phyloP scores from a whole-genome alignment of 2,888 invertebrate species.

The Sceliomorpha sp. region DNA sequence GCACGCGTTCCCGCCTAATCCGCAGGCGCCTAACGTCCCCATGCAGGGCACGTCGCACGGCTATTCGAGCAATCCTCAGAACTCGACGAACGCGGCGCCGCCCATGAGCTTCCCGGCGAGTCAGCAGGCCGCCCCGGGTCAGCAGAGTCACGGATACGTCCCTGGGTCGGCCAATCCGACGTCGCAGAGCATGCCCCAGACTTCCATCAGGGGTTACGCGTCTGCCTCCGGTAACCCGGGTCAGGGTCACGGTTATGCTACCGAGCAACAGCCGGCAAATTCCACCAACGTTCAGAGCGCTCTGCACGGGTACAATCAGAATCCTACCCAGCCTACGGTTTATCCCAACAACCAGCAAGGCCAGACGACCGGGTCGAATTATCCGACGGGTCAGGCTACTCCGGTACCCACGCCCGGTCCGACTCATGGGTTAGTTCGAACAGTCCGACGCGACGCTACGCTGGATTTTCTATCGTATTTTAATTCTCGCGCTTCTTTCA shows the following conservation, averaged over 20 bases:
- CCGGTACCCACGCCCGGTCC: background rate
- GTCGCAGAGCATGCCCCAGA: conserved; percentile 61
- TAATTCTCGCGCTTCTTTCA: conserved; percentile 22
- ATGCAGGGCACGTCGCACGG: conserved; percentile 48
- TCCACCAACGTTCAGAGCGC: conserved; percentile 56
- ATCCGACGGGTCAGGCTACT: conserved; percentile 34
- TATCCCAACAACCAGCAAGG: conserved; percentile 30
- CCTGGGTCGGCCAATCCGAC: conserved; percentile 19
- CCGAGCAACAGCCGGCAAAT: conserved; percentile 36
- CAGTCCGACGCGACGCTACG: no score
- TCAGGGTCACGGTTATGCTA: conserved; percentile 23
- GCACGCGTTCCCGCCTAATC: conserved; percentile 20
- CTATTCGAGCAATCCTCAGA: conserved; percentile 37
- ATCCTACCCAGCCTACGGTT: conserved; percentile 5
- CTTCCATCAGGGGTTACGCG: conserved; percentile 67
- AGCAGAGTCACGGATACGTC: conserved; percentile 42
- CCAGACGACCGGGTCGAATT: conserved; percentile 45
- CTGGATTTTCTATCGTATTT: background rate
- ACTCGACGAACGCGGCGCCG: background rate
- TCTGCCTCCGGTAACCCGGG: conserved; percentile 20
- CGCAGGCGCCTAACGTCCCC: conserved; percentile 4
- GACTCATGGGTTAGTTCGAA: conserved; percentile 12
- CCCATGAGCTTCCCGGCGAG: conserved; percentile 36
- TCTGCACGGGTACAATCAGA: conserved; percentile 61
- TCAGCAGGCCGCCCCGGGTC: conserved; percentile 53